phyloP scores from a whole-genome alignment of 1,140 invertebrate species.

The Drosophila auraria region DNA sequence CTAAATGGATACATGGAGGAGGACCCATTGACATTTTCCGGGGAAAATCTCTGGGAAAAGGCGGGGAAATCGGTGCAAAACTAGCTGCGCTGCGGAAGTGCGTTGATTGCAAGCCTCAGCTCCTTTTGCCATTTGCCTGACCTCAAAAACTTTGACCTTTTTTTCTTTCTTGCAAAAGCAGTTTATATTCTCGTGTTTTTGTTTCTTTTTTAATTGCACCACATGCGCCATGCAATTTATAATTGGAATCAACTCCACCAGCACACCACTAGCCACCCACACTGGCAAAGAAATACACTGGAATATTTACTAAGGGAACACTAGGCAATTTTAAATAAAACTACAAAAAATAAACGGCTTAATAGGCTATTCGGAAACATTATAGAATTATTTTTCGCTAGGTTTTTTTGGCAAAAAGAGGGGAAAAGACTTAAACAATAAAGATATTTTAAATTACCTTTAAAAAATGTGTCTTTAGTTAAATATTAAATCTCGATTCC shows the following conservation, averaged over 20 bases:
- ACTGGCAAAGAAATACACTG: conserved; percentile 3
- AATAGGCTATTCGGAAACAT: too few relatives aligned
- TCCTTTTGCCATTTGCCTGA: conserved; percentile 66
- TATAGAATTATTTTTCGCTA: too few relatives aligned
- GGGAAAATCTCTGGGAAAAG: background rate
- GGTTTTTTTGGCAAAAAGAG: too few relatives aligned
- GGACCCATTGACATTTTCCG: conserved; percentile 50
- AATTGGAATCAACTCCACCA: conserved; percentile 73
- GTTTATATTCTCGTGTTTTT: conserved; percentile 28
- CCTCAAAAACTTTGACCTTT: conserved; percentile 75
- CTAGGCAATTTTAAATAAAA: background rate
- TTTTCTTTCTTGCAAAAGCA: conserved; percentile 36
- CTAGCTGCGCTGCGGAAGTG: conserved; percentile 70
- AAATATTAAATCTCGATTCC: too few relatives aligned
- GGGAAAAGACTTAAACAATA: too few relatives aligned
- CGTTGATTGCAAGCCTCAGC: conserved; percentile 65
- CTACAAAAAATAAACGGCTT: background rate
- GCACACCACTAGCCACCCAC: conserved; percentile 23
- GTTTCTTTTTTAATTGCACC: conserved; percentile 68
- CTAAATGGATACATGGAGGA: conserved; percentile 39
- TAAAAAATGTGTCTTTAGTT: too few relatives aligned
- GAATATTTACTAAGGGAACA: background rate
- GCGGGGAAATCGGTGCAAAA: conserved; percentile 9
- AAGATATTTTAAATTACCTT: too few relatives aligned
- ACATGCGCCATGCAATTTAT: conserved; percentile 73